Conservation (phyloP, 2,113 vertebrate species). For the Oncorhynchus keta region DNA sequence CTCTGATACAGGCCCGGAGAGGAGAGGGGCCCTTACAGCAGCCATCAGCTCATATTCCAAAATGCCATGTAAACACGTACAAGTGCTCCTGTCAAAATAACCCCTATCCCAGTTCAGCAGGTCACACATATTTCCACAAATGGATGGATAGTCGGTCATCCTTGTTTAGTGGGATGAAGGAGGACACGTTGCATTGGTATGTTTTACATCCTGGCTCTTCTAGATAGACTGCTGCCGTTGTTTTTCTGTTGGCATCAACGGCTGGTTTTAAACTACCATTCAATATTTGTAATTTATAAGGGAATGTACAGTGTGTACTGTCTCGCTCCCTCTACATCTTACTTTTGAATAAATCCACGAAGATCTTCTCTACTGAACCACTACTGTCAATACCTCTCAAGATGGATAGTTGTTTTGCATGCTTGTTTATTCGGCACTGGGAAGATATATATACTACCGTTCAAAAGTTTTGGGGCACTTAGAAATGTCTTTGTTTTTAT, state of each 20-base stretch:
- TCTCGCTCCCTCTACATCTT: constrained; percentile 45
- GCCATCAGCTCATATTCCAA: constrained; percentile 67
- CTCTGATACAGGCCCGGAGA: constrained; percentile 59
- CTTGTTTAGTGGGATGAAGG: constrained; percentile 18
- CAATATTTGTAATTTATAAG: constrained; percentile 45
- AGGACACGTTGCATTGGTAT: background rate
- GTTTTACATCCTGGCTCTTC: background rate
- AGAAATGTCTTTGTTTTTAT: too few relatives aligned
- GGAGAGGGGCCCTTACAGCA: constrained; percentile 61
- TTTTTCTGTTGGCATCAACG: background rate
- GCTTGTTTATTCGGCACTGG: constrained; percentile 92
- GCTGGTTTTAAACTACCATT: constrained; percentile 32
- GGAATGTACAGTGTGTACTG: constrained; percentile 8
- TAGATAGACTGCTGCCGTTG: constrained; percentile 26
- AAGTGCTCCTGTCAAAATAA: constrained; percentile 61
- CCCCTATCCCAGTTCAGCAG: constrained; percentile 50
- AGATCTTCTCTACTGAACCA: constrained; percentile 65
- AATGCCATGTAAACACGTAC: constrained; percentile 74
- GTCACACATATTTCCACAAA: constrained; percentile 42
- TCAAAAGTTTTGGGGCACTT: too few relatives aligned
- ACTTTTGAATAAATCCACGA: constrained; percentile 69
- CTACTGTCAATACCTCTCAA: constrained; percentile 86
- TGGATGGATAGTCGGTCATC: too few relatives aligned
- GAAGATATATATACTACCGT: constrained; percentile 74
- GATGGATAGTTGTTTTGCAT: constrained; percentile 88